Base-by-base conservation (phyloP, 2,888 invertebrate species). In the Synanthedon tipuliformis region DNA sequence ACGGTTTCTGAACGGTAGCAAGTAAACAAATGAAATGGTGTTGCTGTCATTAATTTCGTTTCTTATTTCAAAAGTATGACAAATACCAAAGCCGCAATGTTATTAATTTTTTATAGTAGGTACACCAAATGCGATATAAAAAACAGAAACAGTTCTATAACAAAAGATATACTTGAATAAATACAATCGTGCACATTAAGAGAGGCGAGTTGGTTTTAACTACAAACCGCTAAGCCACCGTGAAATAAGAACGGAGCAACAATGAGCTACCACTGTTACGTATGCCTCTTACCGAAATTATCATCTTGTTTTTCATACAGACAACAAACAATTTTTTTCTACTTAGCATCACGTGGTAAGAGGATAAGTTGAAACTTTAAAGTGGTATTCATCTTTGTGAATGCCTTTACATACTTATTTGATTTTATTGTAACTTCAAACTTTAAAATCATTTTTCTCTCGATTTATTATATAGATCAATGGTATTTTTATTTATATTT, bases 161-260 rank as follows among this genome's bases (percentile, higher is more conserved):
- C 45, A 45, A 45, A 13, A 45, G 45, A n/a, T 34, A 34, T 45
- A 45, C 45, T 45, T 45, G 45, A 45, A 45, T 45, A 45, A 45
- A 45, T 45, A 45, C 45, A 45, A 45, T 45, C 45, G 49, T 23
- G 49, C 49, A 49, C 49, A 49, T 49, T 49, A 49, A 49, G 18
- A 18, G 12, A 18, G 34, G 49, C 49, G 49, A 49, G 15, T 49
- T 15, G 15, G 18, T 23, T 34, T 49, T 23, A 18, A 18, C 49
- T 49, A 49, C 15, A 16, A 18, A 57, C 59, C 65, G 66, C 66
- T 80, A 81, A 84, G 75, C 72, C 68, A 71, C 75, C 80, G 76
- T 83, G 83, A 82, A 85, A 83, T 81, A 79, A 80, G 75, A 69
- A 66, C 66, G 67, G 65, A 64, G 67, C 63, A 64, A 75, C 73